Conservation (phyloP, 2,113 vertebrate genomes). For the Phyllostomus discolor region DNA sequence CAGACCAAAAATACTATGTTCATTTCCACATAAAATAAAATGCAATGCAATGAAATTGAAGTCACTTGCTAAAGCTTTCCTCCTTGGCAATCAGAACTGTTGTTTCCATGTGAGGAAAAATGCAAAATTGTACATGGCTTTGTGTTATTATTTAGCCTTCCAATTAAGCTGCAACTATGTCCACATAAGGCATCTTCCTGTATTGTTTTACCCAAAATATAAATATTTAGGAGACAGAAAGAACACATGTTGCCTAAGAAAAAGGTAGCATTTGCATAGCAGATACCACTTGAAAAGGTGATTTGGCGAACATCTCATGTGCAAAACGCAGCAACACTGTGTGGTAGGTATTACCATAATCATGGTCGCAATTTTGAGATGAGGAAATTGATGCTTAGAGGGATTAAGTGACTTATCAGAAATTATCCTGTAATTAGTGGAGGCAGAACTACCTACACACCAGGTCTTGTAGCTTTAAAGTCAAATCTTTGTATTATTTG, state of each 20-base stretch:
- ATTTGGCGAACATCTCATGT: background rate
- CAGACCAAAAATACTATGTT: background rate
- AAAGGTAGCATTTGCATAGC: background rate
- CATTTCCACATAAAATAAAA: constrained; percentile 1
- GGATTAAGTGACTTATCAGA: constrained; percentile 42
- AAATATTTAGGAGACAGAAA: background rate
- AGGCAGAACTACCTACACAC: background rate
- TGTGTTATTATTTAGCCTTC: background rate
- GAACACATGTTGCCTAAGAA: background rate
- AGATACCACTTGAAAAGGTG: background rate
- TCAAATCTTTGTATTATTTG: background rate
- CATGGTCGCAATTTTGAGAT: constrained; percentile 38
- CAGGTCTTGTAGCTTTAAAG: background rate
- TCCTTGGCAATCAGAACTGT: background rate
- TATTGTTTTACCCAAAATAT: background rate
- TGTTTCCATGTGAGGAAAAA: background rate
- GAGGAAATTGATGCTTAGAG: constrained; percentile 18
- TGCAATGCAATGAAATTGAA: background rate
- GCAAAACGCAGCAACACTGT: background rate
- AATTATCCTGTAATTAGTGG: constrained; percentile 26
- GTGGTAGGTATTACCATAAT: background rate
- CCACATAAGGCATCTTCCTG: background rate
- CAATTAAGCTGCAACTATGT: background rate
- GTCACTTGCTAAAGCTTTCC: background rate
- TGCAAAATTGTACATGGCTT: background rate